Base-by-base conservation (phyloP, 64 coral and sea anemone genomes). In the Dendronephthya gigantea region DNA sequence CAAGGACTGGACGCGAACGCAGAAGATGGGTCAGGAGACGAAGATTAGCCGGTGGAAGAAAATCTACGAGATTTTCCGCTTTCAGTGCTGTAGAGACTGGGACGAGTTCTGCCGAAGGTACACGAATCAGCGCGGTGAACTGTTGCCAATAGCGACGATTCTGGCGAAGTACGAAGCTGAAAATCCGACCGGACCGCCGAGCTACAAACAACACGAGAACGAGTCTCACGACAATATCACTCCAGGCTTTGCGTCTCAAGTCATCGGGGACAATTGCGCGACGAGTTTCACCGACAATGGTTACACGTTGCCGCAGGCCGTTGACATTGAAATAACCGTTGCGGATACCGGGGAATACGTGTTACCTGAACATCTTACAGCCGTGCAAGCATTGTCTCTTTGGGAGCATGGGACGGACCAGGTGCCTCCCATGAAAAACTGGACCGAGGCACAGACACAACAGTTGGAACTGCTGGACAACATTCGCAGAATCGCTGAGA, bases 91-190 rank as follows among this genome's bases (percentile, higher is more conserved):
- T 17, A 86, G 92, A 35, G 68, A 85, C 36, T 98, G 95, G 95
- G 62, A 89, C 40, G 40, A 66, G 65, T 98, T 98, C 82, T 90
- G 89, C 27, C 82, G 83, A 0, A 98, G 89, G 82, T 98, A 93
- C 49, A 85, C 92, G 17, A 98, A 98, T 69, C 92, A 93, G 39
- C 92, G 90, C 81, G 95, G 95, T 28, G 95, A 98, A 82, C 47
- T 98, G 19, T 68, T 91, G 43, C 95, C 95, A 1, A 88, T 98
- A 35, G 93, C 95, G 1, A 98, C 95, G 1, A 98, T 98, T 35
- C 87, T 98, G 7, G 95, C 92, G 65, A 98, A 91, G 95, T 92
- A 93, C 69, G 95, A 98, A 74, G 95, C 95, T 6, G 92, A 98
- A 58, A 91, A 92, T 4, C 83, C 86, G 1, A 69, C 92, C 10